A percentile compares a stretch with the other conserved stretches of the same genome.
Evolutionary conservation across 2,797 vertebrate species (phyloP).

Genomic region (Rachycentron canadum): DNA sequence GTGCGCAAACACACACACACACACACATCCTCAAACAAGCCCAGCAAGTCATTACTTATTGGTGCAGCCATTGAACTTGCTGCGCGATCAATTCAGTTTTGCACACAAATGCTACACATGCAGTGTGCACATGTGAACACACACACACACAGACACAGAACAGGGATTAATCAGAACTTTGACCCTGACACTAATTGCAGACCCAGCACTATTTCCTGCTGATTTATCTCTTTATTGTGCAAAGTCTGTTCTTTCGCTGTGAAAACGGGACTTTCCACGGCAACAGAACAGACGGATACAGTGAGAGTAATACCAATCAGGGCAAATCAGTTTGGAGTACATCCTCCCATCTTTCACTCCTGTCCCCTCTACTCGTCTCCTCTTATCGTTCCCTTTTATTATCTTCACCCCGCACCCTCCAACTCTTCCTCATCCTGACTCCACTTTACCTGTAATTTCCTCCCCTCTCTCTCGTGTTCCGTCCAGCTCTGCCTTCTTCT

Average conservation of each 20-base stretch:
- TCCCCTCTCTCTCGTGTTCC: constrained; percentile 11
- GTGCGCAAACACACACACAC: not conserved
- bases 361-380: constrained; percentile 31
- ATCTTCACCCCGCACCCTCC: constrained; percentile 41
- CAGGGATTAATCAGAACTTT: constrained; percentile 64
- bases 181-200: constrained; percentile 68
- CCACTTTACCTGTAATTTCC: constrained; percentile 49
- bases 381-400: constrained; percentile 59
- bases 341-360: constrained; percentile 43
- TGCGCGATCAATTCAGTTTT: constrained; percentile 38
- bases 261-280: constrained; percentile 31
- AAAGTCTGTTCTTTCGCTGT: constrained; percentile 49
- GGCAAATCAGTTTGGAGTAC: constrained; percentile 51
- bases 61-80: constrained; percentile 19
- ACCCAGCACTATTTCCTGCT: constrained; percentile 67
- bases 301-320: constrained; percentile 55
- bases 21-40: constrained; percentile 4
- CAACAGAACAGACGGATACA: constrained; percentile 16
- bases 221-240: constrained; percentile 68
- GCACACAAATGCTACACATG: constrained; percentile 8
- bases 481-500: constrained; percentile 2
- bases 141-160: constrained; percentile 15
- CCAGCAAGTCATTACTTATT: constrained; percentile 10
- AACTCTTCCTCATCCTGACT: constrained; percentile 41
- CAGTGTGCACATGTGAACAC: constrained; percentile 16